A percentile compares a stretch with the other conserved stretches of the same genome.
Conservation (phyloP, 2,113 vertebrate genomes). For the Ornithorhynchus anatinus region DNA sequence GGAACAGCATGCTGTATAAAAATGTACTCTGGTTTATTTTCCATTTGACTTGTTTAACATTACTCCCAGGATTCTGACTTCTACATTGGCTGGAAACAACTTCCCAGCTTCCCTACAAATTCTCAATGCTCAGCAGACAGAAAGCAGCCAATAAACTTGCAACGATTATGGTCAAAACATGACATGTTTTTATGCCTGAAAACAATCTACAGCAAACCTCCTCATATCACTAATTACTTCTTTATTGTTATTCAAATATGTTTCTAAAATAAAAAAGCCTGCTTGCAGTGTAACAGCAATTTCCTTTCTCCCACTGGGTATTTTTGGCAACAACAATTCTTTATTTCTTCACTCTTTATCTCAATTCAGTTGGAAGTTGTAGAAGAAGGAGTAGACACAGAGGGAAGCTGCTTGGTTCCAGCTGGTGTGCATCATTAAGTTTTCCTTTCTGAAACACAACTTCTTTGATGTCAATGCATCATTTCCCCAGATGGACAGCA, state of each 20-base stretch:
- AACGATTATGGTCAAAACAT: background rate
- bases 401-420: background rate
- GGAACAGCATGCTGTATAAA: background rate
- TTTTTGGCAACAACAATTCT: background rate
- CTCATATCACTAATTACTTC: background rate
- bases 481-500: no score
- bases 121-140: background rate
- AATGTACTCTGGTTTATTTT: background rate
- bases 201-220: background rate
- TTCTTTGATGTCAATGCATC: no score
- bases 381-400: background rate
- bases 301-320: background rate
- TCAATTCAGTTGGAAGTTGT: background rate
- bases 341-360: background rate
- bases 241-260: constrained; percentile 3
- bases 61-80: background rate
- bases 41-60: background rate
- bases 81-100: background rate
- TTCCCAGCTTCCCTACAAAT: background rate
- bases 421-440: background rate
- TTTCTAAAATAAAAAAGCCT: no score
- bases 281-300: background rate
- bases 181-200: background rate
- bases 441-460: background rate
- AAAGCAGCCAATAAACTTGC: background rate